Evolutionary conservation across 2,888 invertebrate species (phyloP), one percentile per base, ranked within the genome.

Genomic region (Cylloceria caligata): DNA sequence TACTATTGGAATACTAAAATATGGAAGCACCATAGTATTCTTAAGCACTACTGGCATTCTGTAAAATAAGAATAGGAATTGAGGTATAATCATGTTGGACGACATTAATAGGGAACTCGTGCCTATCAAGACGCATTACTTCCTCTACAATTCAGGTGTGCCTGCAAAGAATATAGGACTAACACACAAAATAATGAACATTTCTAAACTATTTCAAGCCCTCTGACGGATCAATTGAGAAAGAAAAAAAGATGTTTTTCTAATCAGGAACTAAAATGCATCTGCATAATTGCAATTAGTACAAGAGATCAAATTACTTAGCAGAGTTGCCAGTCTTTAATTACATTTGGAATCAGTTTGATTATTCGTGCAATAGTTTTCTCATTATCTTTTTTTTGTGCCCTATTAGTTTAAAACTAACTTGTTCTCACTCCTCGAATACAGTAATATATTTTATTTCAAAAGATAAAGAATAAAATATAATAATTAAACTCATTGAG

Each of bases 51-150:
- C 34, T 2, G 30, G 4, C 16, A 19, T 60, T 60, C n/a, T n/a
- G n/a, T n/a, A n/a, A 39, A 9, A 57, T 19, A n/a, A 27, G 0
- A 16, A 36, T 47, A 4, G 21, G 13, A 65, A n/a, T 19, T 16
- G 57, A 55, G 45, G 76, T 81, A 60, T 5, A 82, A 93, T 93
- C 91, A 93, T 94, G 89, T 88, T 91, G 79, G 87, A 87, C 83
- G 90, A 90, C 76, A 91, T 98, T 39, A 96, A 98, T 91, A 96
- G 95, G 90, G 95, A 96, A 75, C 93, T 98, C 75, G 90, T 98
- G 91, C 97, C 97, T 11, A 96, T 98, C 91, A 98, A 98, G 93
- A 96, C 95, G 0, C 98, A 98, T 93, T 98, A 96, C 93, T 98
- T 98, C 92, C 94, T 98, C 72, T 97, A 96, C 90, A 97, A 97